Evolutionary conservation across 1,140 invertebrate genomes (phyloP).

Genomic region (Drosophila kepulauana): DNA sequence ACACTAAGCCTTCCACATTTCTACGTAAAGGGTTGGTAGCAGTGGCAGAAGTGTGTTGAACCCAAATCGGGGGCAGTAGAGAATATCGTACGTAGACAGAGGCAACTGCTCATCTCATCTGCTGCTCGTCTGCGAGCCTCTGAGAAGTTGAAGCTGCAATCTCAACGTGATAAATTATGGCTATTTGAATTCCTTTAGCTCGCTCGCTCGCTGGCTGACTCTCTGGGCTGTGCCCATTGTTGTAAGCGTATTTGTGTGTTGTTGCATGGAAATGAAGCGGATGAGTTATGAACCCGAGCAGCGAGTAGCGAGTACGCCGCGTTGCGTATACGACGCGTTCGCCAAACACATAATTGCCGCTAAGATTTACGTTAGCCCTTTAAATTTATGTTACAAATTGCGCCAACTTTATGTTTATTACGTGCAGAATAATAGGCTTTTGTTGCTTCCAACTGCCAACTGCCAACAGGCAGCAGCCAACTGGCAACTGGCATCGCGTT

Average conservation of each 20-base stretch:
- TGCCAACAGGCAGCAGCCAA: slow-evolving; percentile 26
- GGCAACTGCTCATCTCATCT: slow-evolving; percentile 51
- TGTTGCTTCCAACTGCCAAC: slow-evolving; percentile 56
- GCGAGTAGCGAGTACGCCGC: slow-evolving; percentile 21
- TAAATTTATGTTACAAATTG: slow-evolving; percentile 77
- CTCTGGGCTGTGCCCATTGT: slow-evolving; percentile 15
- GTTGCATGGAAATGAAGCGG: slow-evolving; percentile 64
- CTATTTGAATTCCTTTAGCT: slow-evolving; percentile 71
- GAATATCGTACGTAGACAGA: too few species aligned
- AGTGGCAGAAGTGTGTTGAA: background rate
- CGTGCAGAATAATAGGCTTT: slow-evolving; percentile 77
- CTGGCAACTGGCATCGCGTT: slow-evolving; percentile 20
- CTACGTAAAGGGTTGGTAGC: slow-evolving; percentile 21
- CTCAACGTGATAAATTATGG: slow-evolving; percentile 77
- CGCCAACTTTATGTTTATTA: slow-evolving; percentile 78
- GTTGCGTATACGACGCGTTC: slow-evolving; percentile 63
- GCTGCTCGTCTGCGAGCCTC: slow-evolving; percentile 52
- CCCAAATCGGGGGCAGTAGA: slow-evolving; percentile 4
- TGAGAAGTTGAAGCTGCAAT: slow-evolving; percentile 61
- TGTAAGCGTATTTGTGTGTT: slow-evolving; percentile 18
- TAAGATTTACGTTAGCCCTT: slow-evolving; percentile 74
- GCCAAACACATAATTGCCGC: slow-evolving; percentile 75
- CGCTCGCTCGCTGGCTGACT: slow-evolving; percentile 29
- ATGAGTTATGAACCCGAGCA: slow-evolving; percentile 68
- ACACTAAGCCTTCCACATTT: slow-evolving; percentile 48